A percentile compares a stretch with the other conserved stretches of the same genome.
Conservation (phyloP, 2,113 vertebrate genomes). For the Oplegnathus fasciatus region DNA sequence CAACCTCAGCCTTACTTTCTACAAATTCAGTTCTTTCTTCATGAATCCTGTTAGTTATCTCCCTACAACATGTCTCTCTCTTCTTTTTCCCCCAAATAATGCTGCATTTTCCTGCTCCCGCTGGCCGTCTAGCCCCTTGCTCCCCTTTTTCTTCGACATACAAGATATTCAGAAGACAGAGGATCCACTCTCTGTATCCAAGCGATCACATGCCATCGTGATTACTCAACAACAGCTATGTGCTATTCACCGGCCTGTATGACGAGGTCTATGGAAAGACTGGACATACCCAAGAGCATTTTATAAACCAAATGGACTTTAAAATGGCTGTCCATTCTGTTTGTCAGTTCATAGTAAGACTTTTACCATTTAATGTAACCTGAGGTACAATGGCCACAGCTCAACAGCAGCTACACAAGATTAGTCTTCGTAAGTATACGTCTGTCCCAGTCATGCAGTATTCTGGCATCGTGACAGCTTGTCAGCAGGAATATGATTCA, state of each 20-base stretch:
- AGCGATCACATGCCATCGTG: conserved; percentile 46
- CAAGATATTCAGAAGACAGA: conserved; percentile 35
- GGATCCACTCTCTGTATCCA: conserved; percentile 30
- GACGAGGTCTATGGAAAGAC: neutral
- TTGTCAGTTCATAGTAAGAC: neutral
- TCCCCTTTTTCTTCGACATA: neutral
- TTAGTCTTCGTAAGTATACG: neutral
- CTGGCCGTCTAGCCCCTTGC: neutral
- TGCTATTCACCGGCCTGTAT: neutral
- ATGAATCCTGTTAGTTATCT: neutral
- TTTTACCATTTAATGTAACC: neutral
- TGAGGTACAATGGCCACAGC: neutral
- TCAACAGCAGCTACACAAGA: neutral
- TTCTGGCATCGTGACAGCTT: conserved; percentile 31
- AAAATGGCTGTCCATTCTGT: neutral
- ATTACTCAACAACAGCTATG: conserved; percentile 16
- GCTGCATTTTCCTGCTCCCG: neutral
- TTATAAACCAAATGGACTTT: neutral
- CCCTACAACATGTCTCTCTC: neutral
- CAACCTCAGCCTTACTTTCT: too few species aligned
- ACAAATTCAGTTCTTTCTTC: neutral
- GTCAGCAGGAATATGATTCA: conserved; percentile 74
- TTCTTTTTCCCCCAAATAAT: neutral
- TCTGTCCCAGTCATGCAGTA: conserved; percentile 12
- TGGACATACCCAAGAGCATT: conserved; percentile 47